phyloP scores from a whole-genome alignment of 2,797 vertebrate species.

The Amniataba percoides region DNA sequence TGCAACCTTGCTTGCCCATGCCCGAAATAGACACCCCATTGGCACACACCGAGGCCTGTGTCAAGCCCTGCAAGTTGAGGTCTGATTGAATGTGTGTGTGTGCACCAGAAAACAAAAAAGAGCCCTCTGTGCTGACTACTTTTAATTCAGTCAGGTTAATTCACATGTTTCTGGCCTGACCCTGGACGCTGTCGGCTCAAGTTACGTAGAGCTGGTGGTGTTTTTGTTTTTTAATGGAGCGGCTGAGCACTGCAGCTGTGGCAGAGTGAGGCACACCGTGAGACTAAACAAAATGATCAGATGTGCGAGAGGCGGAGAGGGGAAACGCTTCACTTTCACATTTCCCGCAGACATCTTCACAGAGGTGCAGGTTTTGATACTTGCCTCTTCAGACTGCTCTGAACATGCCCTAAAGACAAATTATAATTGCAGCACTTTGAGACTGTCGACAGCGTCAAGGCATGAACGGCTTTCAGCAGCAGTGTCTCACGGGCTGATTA shows the following conservation, averaged over 20 bases:
- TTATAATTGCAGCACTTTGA: slow-evolving; percentile 12
- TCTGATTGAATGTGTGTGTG: slow-evolving; percentile 14
- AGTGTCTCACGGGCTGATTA: slow-evolving; percentile 48
- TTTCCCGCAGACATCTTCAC: background rate
- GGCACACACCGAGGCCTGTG: slow-evolving; percentile 36
- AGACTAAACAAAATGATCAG: background rate
- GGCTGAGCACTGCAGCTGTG: slow-evolving; percentile 27
- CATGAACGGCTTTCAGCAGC: slow-evolving; percentile 23
- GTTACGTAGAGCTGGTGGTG: slow-evolving; percentile 56
- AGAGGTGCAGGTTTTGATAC: background rate
- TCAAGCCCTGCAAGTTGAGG: slow-evolving; percentile 31
- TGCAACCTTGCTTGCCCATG: slow-evolving; percentile 66
- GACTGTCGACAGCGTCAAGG: slow-evolving; percentile 6
- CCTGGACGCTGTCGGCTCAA: slow-evolving; percentile 27
- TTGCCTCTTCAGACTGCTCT: background rate
- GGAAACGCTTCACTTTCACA: background rate
- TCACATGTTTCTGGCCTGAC: slow-evolving; percentile 42
- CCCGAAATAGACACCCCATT: slow-evolving; percentile 71
- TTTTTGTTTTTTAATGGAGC: slow-evolving; percentile 30
- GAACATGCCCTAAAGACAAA: background rate
- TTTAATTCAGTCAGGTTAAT: slow-evolving; percentile 36
- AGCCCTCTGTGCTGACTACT: slow-evolving; percentile 23
- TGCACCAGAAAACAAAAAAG: background rate
- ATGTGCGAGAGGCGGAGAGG: background rate
- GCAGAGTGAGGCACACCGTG: slow-evolving; percentile 4